Evolutionary conservation across 1,140 invertebrate species (phyloP).

Genomic region (Homalodisca vitripennis): DNA sequence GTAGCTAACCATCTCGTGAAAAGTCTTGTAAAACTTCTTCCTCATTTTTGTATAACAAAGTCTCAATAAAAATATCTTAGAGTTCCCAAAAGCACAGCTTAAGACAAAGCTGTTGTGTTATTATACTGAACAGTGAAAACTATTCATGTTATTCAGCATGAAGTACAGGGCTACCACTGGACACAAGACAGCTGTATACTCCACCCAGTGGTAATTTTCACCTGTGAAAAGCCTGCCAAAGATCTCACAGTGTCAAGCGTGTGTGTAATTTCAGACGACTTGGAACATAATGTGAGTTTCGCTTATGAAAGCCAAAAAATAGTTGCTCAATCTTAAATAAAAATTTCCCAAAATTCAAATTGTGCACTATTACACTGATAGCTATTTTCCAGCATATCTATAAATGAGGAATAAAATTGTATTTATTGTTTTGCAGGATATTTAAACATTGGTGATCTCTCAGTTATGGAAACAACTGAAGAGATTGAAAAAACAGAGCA

Average conservation of each 20-base stretch:
- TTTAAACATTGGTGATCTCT: too few species aligned
- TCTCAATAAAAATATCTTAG: background rate
- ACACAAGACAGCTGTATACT: background rate
- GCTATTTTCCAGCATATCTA: too few species aligned
- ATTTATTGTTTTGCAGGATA: too few species aligned
- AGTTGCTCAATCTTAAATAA: background rate
- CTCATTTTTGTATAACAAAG: slow-evolving; percentile 5
- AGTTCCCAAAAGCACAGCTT: background rate
- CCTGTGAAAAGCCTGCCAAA: background rate
- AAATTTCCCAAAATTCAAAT: too few species aligned
- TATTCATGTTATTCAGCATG: slow-evolving; percentile 16
- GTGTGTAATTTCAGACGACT: slow-evolving; percentile 33
- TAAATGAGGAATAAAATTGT: too few species aligned
- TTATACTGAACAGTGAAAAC: background rate
- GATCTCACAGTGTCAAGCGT: background rate
- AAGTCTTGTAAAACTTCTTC: background rate
- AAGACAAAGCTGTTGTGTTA: background rate
- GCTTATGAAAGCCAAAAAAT: slow-evolving; percentile 3
- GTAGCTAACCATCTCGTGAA: too few species aligned
- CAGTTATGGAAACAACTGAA: background rate
- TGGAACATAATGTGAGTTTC: slow-evolving; percentile 30
- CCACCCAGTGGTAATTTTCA: slow-evolving; percentile 21
- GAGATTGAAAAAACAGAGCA: background rate
- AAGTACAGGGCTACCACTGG: slow-evolving; percentile 26
- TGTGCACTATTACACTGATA: too few species aligned